phyloP scores from a whole-genome alignment of 2,888 invertebrate genomes.

The Deroplatys truncata region DNA sequence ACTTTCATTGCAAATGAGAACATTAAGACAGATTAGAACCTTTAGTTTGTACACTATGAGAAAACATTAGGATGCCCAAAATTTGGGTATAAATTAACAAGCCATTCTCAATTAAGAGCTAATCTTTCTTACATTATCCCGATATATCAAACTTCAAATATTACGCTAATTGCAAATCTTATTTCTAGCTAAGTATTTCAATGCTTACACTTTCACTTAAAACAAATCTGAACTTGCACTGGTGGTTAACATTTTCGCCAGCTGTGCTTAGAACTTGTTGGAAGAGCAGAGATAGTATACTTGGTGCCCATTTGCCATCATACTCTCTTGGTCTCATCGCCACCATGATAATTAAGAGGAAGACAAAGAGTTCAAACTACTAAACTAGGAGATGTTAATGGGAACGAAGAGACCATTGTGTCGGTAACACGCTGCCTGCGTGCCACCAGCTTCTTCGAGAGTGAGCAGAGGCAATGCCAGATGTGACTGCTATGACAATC shows the following conservation, averaged over 20 bases:
- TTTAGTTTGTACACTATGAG: too few relatives aligned
- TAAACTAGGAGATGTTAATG: neutral
- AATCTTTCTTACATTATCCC: too few relatives aligned
- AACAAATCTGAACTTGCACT: slow-evolving; percentile 1
- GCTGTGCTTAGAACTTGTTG: neutral
- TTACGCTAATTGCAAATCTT: neutral
- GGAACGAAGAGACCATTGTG: neutral
- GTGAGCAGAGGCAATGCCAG: slow-evolving; percentile 27
- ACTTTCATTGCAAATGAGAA: too few relatives aligned
- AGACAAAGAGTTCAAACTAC: neutral
- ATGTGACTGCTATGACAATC: slow-evolving; percentile 37
- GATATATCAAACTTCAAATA: neutral
- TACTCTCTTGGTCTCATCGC: slow-evolving; percentile 6
- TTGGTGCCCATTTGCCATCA: slow-evolving; percentile 8
- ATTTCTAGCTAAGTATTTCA: neutral
- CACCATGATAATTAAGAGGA: neutral
- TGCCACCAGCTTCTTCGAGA: neutral
- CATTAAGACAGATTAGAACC: too few relatives aligned
- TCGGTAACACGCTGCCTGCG: neutral
- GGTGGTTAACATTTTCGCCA: slow-evolving; percentile 4
- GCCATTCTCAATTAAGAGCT: too few relatives aligned
- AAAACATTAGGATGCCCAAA: too few relatives aligned
- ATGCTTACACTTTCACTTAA: neutral
- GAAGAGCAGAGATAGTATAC: neutral
- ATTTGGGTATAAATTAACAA: too few relatives aligned